Evolutionary conservation across 2,113 vertebrate species (phyloP), one percentile per base, ranked within the genome.

Genomic region (Edolisoma coerulescens): DNA sequence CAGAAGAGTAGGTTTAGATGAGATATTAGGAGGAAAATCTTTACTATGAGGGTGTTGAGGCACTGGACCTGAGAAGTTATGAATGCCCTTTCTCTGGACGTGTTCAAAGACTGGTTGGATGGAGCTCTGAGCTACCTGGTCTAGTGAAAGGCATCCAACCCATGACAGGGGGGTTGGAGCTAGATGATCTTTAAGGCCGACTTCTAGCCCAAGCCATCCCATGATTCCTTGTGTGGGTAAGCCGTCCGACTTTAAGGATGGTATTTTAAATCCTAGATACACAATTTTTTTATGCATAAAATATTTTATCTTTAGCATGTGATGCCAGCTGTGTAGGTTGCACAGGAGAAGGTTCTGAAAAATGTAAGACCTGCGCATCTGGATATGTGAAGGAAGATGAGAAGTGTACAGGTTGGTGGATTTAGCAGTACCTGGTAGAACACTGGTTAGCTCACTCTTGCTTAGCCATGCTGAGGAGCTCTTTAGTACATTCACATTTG

Each of bases 321-420:
- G 98, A 99, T 84, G 53, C 84, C 39, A 98, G 97, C 41, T 99
- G 99, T 45, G 32, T 97, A 6, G 98, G 98, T 53, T 99, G 99
- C 97, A 98, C 97, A 4, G 99, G 98, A 28, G 96, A 98, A 56
- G 99, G 99, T 16, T 97, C 99, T 11, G 97, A 96, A 27, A 90
- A 96, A 32, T 99, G 99, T 67, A 96, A 96, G 18, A 93, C 95
- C 47, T 99, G 99, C 35, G 49, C 98, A 47, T 26, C 97, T 3
- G 99, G 99, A 47, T 99, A 99, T 52, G 3, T 87, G 15, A 96
- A 98, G 44, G 95, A 98, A 71, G 97, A 97, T 22, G 98, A 98
- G 54, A 97, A 97, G 73, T 99, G 99, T 84, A 76, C 98, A 98
- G 99, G 99, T 99, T 93, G 65, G 97, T 81, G 54, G 5, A 15